phyloP scores from a whole-genome alignment of 1,140 invertebrate species.

The Periplaneta americana region DNA sequence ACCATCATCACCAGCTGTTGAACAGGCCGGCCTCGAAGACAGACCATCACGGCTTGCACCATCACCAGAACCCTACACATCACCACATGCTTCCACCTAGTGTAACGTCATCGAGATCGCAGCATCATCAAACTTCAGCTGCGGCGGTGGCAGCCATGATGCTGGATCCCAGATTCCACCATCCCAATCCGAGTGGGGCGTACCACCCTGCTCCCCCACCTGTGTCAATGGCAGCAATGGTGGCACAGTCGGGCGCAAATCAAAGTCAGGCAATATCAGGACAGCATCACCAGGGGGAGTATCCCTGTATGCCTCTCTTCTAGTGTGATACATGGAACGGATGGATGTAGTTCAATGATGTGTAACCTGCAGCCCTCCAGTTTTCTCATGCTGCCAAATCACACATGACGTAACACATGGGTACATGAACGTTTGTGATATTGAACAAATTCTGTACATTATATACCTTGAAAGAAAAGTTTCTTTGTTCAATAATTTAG shows the following conservation, averaged over 20 bases:
- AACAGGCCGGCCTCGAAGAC: background rate
- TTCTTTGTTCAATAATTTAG: no score
- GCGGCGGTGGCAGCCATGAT: slow-evolving; percentile 14
- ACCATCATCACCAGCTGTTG: background rate
- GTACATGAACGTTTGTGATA: no score
- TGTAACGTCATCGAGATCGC: background rate
- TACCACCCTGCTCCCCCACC: slow-evolving; percentile 17
- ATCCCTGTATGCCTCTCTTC: slow-evolving; percentile 14
- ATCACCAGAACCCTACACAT: slow-evolving; percentile 1
- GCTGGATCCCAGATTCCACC: slow-evolving; percentile 13
- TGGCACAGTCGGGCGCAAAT: slow-evolving; percentile 18
- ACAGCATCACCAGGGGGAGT: slow-evolving; percentile 12
- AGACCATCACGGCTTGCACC: slow-evolving; percentile 2
- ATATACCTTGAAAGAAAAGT: no score
- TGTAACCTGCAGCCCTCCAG: no score
- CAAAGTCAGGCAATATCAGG: slow-evolving; percentile 13
- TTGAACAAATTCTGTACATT: no score
- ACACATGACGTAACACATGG: no score
- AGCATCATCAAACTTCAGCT: slow-evolving; percentile 2
- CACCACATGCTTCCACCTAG: slow-evolving; percentile 2
- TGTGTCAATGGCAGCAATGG: slow-evolving; percentile 21
- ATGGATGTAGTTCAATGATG: background rate
- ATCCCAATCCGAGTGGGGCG: slow-evolving; percentile 6
- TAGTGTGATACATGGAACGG: background rate
- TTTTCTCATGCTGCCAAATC: no score